A percentile compares a stretch with the other conserved stretches of the same genome.
Conservation (phyloP, 2,797 vertebrate genomes). For the Molothrus ater region DNA sequence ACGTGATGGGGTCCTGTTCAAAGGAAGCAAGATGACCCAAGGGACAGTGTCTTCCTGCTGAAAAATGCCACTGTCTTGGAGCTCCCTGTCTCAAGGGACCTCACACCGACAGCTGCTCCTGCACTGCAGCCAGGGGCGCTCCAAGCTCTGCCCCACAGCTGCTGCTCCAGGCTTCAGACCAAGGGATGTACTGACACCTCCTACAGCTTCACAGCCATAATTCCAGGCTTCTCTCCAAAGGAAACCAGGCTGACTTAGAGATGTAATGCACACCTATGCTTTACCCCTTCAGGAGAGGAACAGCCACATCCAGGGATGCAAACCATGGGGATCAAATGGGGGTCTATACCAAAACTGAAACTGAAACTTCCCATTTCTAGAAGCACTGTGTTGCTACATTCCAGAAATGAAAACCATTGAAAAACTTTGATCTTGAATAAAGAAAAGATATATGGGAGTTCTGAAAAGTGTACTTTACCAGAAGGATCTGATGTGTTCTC, state of each 20-base stretch:
- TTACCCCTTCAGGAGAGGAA: not conserved
- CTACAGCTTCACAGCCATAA: fast-evolving
- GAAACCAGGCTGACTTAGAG: not conserved
- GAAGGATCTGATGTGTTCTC: not conserved
- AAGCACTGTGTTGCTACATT: not conserved
- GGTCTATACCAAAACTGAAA: not conserved
- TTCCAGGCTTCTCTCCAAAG: not conserved
- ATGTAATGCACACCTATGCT: fast-evolving
- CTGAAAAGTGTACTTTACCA: slow-evolving; percentile 27
- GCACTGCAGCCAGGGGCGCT: fast-evolving
- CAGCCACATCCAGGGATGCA: not conserved
- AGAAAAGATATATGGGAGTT: not conserved
- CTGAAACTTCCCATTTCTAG: not conserved
- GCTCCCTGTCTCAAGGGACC: not conserved
- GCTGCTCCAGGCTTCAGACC: not conserved
- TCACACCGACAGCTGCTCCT: not conserved
- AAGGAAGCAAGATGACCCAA: not conserved
- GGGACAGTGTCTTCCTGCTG: not conserved
- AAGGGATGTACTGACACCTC: not conserved
- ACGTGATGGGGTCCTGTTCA: fast-evolving
- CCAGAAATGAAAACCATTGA: not conserved
- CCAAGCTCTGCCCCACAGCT: not conserved
- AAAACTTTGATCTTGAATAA: not conserved
- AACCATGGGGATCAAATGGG: not conserved
- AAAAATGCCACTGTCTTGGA: not conserved